phyloP scores from a whole-genome alignment of 2,113 vertebrate genomes.

The Mus musculus region DNA sequence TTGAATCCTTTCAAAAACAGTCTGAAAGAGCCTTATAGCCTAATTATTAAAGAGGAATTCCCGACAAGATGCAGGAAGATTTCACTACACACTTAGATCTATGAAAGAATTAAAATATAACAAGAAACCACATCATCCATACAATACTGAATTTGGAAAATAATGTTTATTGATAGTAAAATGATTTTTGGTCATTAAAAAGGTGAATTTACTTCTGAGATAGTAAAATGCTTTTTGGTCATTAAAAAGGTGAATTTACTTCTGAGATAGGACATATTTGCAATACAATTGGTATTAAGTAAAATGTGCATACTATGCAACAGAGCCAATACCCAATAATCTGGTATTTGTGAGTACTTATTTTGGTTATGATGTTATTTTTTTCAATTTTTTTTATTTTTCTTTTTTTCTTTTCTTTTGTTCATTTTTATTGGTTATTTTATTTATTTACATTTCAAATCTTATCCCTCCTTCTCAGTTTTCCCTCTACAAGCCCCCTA shows the following conservation, averaged over 20 bases:
- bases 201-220: not conserved
- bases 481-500: no score
- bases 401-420: no score
- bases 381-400: no score
- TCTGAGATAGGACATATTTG: not conserved
- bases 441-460: no score
- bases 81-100: not conserved
- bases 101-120: not conserved
- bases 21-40: not conserved
- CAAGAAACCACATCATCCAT: not conserved
- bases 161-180: not conserved
- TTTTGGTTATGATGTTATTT: not conserved
- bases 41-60: conserved; percentile 4
- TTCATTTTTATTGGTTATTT: no score
- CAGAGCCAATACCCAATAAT: not conserved
- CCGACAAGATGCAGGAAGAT: not conserved
- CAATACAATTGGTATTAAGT: not conserved
- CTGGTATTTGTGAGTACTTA: not conserved
- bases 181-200: not conserved
- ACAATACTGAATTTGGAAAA: not conserved
- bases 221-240: not conserved
- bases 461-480: no score
- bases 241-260: not conserved
- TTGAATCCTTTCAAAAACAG: not conserved
- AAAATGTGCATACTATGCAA: not conserved